A percentile compares a stretch with the other conserved stretches of the same genome.
These are phyloP conservation scores for Channa striata DNA, from an alignment of 2,797 vertebrate genomes.

Conservation along the genomic window DNA sequence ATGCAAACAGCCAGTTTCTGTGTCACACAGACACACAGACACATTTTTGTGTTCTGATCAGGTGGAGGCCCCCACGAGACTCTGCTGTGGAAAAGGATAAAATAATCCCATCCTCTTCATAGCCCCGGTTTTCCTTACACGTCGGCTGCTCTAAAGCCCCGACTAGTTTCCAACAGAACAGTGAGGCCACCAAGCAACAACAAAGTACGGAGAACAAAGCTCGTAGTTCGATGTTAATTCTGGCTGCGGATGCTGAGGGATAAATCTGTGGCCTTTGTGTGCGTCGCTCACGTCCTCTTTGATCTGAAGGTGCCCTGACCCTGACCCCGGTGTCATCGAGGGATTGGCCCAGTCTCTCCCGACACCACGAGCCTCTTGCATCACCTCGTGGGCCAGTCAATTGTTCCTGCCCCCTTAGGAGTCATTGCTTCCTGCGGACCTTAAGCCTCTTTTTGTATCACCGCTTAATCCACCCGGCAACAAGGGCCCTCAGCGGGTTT, in stretches of 20 bases:
- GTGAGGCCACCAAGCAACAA: constrained; percentile 9
- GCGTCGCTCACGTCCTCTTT: constrained; percentile 59
- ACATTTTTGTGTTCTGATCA: too few relatives aligned
- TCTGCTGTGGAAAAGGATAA: too few relatives aligned
- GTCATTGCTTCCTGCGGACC: constrained; percentile 76
- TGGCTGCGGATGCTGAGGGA: constrained; percentile 35
- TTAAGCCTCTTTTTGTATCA: constrained; percentile 84
- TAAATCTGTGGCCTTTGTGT: constrained; percentile 54
- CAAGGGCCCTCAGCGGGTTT: constrained; percentile 79
- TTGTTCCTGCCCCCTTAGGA: constrained; percentile 56
- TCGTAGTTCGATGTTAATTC: constrained; percentile 40
- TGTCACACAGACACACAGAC: too few relatives aligned
- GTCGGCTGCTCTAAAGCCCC: neutral
- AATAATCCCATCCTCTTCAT: neutral
- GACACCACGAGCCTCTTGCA: constrained; percentile 38
- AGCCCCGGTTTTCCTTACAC: too few relatives aligned
- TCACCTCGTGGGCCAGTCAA: constrained; percentile 50
- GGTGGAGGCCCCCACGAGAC: too few relatives aligned
- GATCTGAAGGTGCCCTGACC: constrained; percentile 67
- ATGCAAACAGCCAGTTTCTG: too few relatives aligned
- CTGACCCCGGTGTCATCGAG: constrained; percentile 69
- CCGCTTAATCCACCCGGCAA: constrained; percentile 79
- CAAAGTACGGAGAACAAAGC: constrained; percentile 24
- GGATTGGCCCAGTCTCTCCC: constrained; percentile 66
- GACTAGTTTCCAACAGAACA: constrained; percentile 1